Evolutionary conservation across 2,797 vertebrate species (phyloP).

Genomic region (Fundulus diaphanus): DNA sequence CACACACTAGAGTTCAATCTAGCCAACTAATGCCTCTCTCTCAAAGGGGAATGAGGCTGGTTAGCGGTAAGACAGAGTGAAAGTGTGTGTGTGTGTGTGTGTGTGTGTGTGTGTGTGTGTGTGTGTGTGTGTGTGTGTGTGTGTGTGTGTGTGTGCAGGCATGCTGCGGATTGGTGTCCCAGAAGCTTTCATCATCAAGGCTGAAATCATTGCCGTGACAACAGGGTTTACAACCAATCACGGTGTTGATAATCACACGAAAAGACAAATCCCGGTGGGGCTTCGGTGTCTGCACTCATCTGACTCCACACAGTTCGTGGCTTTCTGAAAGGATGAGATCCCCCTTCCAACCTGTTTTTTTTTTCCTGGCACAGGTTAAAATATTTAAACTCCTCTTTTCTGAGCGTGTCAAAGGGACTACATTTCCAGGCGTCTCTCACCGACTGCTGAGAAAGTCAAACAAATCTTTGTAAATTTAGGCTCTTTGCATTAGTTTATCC

Average conservation of each 20-base stretch:
- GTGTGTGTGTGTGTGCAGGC: constrained; percentile 3
- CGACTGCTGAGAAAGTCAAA: constrained; percentile 42
- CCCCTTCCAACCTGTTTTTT: not conserved
- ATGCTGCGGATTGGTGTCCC: constrained; percentile 35
- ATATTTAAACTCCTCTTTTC: constrained; percentile 7
- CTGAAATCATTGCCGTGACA: constrained; percentile 70
- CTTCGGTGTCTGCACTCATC: constrained; percentile 38
- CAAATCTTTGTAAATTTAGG: constrained; percentile 35
- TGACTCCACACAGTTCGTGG: constrained; percentile 31
- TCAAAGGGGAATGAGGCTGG: constrained; percentile 79
- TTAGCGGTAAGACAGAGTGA: constrained; percentile 59
- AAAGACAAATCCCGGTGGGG: constrained; percentile 47
- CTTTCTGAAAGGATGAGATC: constrained; percentile 10
- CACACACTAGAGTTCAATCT: constrained; percentile 75
- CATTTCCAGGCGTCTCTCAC: not conserved
- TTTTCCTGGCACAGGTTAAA: not conserved
- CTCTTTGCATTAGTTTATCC: constrained; percentile 43
- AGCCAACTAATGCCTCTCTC: constrained; percentile 81
- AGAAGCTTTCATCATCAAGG: constrained; percentile 63
- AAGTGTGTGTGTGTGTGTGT: constrained; percentile 25
- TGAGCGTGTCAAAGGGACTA: not conserved
- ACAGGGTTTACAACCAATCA: constrained; percentile 67
- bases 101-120: too few species aligned
- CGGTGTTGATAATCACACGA: constrained; percentile 64
- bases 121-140: constrained; percentile 23